Percentiles rank a stretch among this genome's conserved stretches.
These are phyloP conservation scores for Hipposideros larvatus DNA, from an alignment of 2,797 vertebrate species.

Conservation along the genomic window DNA sequence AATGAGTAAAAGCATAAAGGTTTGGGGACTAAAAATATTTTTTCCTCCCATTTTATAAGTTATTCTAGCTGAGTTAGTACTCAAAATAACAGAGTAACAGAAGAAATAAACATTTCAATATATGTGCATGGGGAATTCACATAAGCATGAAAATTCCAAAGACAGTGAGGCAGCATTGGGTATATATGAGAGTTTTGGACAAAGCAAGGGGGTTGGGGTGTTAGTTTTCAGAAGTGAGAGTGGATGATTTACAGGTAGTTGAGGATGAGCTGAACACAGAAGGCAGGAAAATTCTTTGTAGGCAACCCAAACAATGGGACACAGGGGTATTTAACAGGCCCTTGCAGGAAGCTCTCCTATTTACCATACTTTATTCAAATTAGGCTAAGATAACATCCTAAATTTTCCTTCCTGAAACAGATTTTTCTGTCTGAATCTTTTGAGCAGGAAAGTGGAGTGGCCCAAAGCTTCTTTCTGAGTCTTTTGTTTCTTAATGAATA, in stretches of 20 bases:
- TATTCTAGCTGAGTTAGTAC: not conserved
- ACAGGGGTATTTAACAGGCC: not conserved
- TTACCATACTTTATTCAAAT: not conserved
- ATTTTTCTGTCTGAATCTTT: not conserved
- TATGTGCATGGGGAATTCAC: not conserved
- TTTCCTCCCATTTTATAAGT: not conserved
- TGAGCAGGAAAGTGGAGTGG: not conserved
- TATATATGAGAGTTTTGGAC: not conserved
- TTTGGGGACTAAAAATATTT: not conserved
- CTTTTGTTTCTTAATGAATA: not conserved
- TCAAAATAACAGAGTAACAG: not conserved
- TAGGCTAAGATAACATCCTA: not conserved
- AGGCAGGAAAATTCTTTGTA: not conserved
- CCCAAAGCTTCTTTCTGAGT: not conserved
- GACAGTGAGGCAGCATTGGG: not conserved
- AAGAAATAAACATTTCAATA: not conserved
- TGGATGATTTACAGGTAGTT: not conserved
- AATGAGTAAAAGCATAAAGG: constrained; percentile 45
- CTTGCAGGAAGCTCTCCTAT: not conserved
- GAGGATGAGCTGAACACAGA: not conserved
- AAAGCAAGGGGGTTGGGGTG: not conserved
- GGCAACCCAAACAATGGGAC: not conserved
- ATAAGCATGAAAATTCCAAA: not conserved
- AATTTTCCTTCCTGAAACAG: not conserved
- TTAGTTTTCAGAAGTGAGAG: not conserved